Evolutionary conservation across 2,888 invertebrate species (phyloP).

Genomic region (Limulus polyphemus): DNA sequence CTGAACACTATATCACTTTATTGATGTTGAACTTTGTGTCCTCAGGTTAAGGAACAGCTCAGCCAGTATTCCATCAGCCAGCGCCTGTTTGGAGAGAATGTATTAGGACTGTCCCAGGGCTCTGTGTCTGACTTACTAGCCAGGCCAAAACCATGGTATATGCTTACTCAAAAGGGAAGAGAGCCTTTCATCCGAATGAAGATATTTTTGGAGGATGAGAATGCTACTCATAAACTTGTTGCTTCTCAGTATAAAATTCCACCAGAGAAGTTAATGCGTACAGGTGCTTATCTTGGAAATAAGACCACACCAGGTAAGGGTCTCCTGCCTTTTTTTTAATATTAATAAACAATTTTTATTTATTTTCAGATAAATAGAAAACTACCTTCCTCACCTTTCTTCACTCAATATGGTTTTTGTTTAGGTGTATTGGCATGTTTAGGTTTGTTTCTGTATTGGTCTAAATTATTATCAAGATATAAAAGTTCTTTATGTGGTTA

Average conservation of each 20-base stretch:
- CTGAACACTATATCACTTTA: too few relatives aligned
- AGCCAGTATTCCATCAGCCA: slow-evolving; percentile 96
- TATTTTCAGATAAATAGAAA: too few relatives aligned
- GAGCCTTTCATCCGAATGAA: slow-evolving; percentile 97
- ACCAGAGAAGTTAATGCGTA: slow-evolving; percentile 92
- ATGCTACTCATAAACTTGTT: slow-evolving; percentile 84
- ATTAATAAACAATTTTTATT: not conserved
- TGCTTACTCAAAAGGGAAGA: slow-evolving; percentile 92
- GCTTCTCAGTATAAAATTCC: slow-evolving; percentile 97
- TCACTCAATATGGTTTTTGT: too few relatives aligned
- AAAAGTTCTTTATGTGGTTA: too few relatives aligned
- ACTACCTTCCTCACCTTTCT: too few relatives aligned
- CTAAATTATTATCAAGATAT: too few relatives aligned
- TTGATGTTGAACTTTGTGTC: too few relatives aligned
- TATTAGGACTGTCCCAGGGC: slow-evolving; percentile 87
- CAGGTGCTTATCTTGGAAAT: slow-evolving; percentile 35
- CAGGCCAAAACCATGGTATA: slow-evolving; percentile 96
- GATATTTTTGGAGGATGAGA: slow-evolving; percentile 91
- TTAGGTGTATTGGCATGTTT: too few relatives aligned
- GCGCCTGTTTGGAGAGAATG: slow-evolving; percentile 92
- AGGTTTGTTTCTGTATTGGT: too few relatives aligned
- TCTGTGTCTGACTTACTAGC: slow-evolving; percentile 95
- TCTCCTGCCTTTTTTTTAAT: not conserved
- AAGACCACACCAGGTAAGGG: slow-evolving; percentile 16
- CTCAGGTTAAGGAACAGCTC: slow-evolving; percentile 68